Base-by-base conservation (phyloP, 2,888 invertebrate species). In the Lottia gigantea region DNA sequence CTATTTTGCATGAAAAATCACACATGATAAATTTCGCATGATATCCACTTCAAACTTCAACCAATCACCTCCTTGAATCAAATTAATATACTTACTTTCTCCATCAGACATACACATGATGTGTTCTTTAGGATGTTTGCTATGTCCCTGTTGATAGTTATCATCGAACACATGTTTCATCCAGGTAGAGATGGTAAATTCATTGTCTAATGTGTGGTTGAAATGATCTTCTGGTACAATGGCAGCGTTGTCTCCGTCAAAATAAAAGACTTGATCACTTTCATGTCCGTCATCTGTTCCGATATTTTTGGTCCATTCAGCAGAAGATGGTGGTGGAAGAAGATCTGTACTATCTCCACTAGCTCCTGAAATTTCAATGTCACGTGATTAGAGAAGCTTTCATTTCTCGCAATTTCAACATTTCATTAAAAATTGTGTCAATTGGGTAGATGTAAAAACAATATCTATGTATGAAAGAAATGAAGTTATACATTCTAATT, bases 61-160 rank as follows among this genome's bases (percentile, higher is more conserved):
- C 31, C 3, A 31, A 31, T 12, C 19, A n/a, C n/a, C n/a, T n/a
- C n/a, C n/a, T n/a, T n/a, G n/a, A n/a, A n/a, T 25, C 14, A 62
- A 16, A 62, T n/a, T 46, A 1, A 23, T 4, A 23, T 62, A 77
- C 94, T 92, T 84, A 96, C 97, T 96, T 88, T 97, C 97, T 87
- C 98, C 97, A 89, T 99, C 99, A 40, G 98, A 96, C 83, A 95
- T 95, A 89, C 99, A 99, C 64, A 99, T 90, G 82, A 99, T 94
- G 86, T 98, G 98, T 87, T 99, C 98, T 90, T 99, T 99, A 78
- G 93, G 78, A 4, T 73, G 66, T 92, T 82, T 76, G 23, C 76
- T 78, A 14, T 76, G 74, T 45, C 93, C 74, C 46, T 76, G 76
- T 46, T 76, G 74, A 7, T 72, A 65, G 63, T 68, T 71, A 19